A percentile compares a stretch with the other conserved stretches of the same genome.
These are phyloP conservation scores for Callaeas wilsoni DNA, from an alignment of 2,113 vertebrate species.

Conservation along the genomic window DNA sequence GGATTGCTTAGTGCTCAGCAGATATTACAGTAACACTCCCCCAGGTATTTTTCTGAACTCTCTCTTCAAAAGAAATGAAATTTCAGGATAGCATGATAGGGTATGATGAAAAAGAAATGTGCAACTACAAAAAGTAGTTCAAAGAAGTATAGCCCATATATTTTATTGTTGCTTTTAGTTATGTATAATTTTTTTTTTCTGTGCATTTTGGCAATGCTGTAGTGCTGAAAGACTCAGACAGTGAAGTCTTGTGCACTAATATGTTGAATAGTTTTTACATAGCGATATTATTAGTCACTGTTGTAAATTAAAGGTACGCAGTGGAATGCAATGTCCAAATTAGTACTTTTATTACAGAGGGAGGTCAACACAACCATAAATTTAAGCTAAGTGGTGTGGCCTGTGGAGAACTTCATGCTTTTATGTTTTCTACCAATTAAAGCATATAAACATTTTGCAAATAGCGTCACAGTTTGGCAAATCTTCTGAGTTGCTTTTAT, in stretches of 20 bases:
- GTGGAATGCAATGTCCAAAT: neutral
- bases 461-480: neutral
- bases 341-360: neutral
- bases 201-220: neutral
- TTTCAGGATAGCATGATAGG: neutral
- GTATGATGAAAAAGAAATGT: neutral
- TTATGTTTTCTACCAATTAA: neutral
- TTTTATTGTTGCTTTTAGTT: neutral
- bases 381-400: neutral
- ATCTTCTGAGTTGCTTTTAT: neutral
- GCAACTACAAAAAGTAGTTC: neutral
- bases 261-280: neutral
- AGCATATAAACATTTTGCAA: neutral
- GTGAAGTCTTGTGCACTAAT: neutral
- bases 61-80: neutral
- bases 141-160: neutral
- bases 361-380: neutral
- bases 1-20: neutral
- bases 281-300: neutral
- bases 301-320: neutral
- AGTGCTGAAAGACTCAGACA: neutral
- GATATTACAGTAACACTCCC: neutral
- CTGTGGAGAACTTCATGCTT: neutral
- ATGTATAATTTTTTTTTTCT: neutral
- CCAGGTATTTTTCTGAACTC: neutral